Base-by-base conservation (phyloP, 2,797 vertebrate genomes). In the Avahi laniger region DNA sequence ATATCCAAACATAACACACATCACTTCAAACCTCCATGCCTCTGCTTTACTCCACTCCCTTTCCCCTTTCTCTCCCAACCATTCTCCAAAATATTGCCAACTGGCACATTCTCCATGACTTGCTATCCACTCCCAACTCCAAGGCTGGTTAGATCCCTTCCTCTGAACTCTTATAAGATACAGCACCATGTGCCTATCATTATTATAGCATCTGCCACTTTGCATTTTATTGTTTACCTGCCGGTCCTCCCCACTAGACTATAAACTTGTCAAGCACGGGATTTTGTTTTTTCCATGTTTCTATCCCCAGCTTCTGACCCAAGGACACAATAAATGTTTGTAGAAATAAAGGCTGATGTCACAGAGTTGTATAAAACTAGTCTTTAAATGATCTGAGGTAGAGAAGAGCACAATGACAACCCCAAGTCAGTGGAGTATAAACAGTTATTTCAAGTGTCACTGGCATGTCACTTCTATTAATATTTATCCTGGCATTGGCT, bases 371-470 rank as follows among this genome's bases (percentile, higher is more conserved):
- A 95, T 17, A 87, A 95, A 92, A 93, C 70, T 86, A 43, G 73
- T 50, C 72, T 93, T 91, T 86, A 67, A 61, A 93, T 80, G 30
- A 72, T 61, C 43, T 83, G 59, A 90, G 30, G 17, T 88, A 79
- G 13, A 95, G 22, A 95, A 84, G 33, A 97, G 95, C 95, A 95
- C 38, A 90, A 12, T 96, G 88, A 96, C 96, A 97, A 96, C 72
- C 83, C 63, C 76, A 75, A 97, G 57, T 88, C 94, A 98, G 72
- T 95, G 92, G 96, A 96, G 26, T 95, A 97, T 94, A 96, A 93
- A 97, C 79, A 89, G 67, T 97, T 98, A 97, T 96, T 97, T 93
- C 79, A 97, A 95, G 91, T 89, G 94, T 97, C 92, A 96, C 91
- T 93, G 72, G 52, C 86, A 95, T 38, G 0, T 80, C 26, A 63